Conservation (phyloP, 1,140 invertebrate species). For the Linepithema humile region DNA sequence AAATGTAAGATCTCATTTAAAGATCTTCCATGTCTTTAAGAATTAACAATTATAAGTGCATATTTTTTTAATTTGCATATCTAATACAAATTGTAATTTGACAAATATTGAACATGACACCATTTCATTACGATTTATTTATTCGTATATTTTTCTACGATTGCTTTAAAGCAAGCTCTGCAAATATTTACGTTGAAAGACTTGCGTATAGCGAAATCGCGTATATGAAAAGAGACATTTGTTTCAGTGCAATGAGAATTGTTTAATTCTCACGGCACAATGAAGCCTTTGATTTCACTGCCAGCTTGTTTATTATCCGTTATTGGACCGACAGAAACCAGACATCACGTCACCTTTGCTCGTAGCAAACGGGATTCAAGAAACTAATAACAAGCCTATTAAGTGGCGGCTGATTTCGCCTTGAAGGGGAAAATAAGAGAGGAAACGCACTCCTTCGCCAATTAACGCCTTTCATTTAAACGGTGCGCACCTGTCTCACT, state of each 20-base stretch:
- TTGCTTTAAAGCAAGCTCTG: neutral
- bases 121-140: too few relatives aligned
- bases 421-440: neutral
- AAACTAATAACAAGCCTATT: constrained; percentile 39
- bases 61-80: neutral
- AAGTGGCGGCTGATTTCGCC: constrained; percentile 11
- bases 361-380: neutral
- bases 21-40: neutral
- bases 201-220: neutral
- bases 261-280: constrained; percentile 28
- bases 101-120: neutral
- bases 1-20: neutral
- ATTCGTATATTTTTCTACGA: neutral
- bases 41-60: neutral
- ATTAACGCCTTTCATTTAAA: constrained; percentile 53
- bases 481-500: constrained; percentile 6
- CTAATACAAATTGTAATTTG: neutral
- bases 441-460: neutral
- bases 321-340: constrained; percentile 8
- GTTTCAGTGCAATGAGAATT: neutral
- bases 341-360: neutral
- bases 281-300: neutral
- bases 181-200: neutral
- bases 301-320: constrained; percentile 14
- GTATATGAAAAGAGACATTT: neutral